A percentile compares a stretch with the other conserved stretches of the same genome.
These are phyloP conservation scores for Bhutanitis thaidina DNA, from an alignment of 2,888 invertebrate genomes.

Conservation along the genomic window DNA sequence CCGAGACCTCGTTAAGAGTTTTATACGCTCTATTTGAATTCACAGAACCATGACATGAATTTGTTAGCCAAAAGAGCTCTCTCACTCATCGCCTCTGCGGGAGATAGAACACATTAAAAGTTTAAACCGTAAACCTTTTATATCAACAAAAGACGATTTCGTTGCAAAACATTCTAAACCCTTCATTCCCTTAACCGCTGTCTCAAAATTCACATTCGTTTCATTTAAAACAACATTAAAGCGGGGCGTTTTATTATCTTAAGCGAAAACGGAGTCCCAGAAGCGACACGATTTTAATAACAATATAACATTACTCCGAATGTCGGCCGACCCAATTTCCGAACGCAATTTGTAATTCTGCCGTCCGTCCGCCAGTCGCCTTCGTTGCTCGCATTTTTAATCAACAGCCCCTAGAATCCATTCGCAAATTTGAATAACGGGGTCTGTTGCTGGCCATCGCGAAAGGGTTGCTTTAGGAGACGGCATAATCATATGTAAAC, in stretches of 20 bases:
- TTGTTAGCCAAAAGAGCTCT: no score
- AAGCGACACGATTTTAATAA: slow-evolving; percentile 34
- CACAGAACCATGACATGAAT: no score
- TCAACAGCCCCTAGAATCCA: slow-evolving; percentile 44
- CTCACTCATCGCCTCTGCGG: no score
- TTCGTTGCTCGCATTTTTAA: slow-evolving; percentile 58
- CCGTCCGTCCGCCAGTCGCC: slow-evolving; percentile 27
- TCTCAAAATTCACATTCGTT: not conserved
- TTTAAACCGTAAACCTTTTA: no score
- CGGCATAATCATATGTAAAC: slow-evolving; percentile 25
- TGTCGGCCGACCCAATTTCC: slow-evolving; percentile 34
- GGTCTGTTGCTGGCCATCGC: slow-evolving; percentile 22
- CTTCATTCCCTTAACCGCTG: not conserved
- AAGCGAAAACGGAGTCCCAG: slow-evolving; percentile 25
- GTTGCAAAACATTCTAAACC: not conserved
- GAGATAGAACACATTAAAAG: no score
- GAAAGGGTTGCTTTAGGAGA: slow-evolving; percentile 42
- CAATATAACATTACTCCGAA: slow-evolving; percentile 34
- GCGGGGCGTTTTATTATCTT: slow-evolving; percentile 11
- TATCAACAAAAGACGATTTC: no score
- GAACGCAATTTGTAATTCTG: slow-evolving; percentile 40
- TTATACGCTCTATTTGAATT: no score
- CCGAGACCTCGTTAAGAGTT: no score
- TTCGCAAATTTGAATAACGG: slow-evolving; percentile 61
- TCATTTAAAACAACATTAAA: slow-evolving; percentile 3